phyloP scores from a whole-genome alignment of 2,113 vertebrate genomes.

The Pachycephala philippinensis region DNA sequence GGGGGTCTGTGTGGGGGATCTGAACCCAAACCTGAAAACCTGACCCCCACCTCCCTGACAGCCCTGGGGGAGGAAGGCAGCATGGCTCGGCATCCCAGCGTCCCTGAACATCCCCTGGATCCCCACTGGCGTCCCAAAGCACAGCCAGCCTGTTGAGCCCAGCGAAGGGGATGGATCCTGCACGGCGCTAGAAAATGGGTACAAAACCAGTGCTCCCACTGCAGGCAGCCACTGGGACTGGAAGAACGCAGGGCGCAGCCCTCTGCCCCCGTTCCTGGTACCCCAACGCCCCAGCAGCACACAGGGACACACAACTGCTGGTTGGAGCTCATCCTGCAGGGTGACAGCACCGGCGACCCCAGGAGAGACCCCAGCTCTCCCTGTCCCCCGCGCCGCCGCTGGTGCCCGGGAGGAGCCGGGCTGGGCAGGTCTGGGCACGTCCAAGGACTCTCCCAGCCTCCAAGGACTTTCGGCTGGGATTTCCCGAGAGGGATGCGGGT shows the following conservation, averaged over 20 bases:
- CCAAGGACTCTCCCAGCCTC: slow-evolving; percentile 10
- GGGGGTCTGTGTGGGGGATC: neutral
- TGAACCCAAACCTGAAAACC: neutral
- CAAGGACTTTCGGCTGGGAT: neutral
- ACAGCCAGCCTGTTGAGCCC: neutral
- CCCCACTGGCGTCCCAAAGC: neutral
- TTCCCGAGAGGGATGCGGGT: neutral
- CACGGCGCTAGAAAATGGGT: rapidly evolving
- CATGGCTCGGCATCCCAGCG: rapidly evolving
- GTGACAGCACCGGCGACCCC: neutral
- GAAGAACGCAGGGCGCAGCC: neutral
- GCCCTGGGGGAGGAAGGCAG: neutral
- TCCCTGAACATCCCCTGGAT: neutral
- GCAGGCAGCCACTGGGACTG: neutral
- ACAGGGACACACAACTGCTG: neutral
- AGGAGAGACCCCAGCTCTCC: neutral
- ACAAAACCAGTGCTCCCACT: neutral
- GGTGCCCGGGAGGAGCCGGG: neutral
- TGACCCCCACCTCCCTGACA: too few species aligned
- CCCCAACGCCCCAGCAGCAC: neutral
- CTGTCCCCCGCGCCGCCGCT: rapidly evolving
- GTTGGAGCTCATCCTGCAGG: neutral
- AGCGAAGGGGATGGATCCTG: neutral
- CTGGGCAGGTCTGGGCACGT: neutral
- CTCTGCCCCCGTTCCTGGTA: neutral